Base-by-base conservation (phyloP, 2,888 invertebrate genomes). In the Bugula neritina region DNA sequence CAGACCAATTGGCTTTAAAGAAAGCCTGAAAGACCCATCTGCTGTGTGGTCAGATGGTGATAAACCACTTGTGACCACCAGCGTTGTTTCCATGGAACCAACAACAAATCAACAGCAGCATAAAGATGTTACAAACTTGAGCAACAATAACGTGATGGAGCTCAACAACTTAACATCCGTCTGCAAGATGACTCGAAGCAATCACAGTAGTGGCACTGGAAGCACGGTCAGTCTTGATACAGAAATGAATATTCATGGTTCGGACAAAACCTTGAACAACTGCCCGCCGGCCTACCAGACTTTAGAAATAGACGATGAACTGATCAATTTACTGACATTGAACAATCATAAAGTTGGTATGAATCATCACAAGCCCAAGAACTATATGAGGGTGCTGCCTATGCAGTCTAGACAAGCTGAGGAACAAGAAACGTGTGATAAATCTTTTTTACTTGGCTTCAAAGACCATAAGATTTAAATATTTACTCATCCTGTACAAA, bases 181-280 rank as follows among this genome's bases (percentile, higher is more conserved):
- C 10, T 63, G 29, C 31, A 63, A 63, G 31, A 29, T 31, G 31
- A 25, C 63, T 27, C 34, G 29, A 2, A 63, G 63, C 31, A 63
- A 63, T 63, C 63, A 63, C 63, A 63, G 63, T 31, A 63, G 63
- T 27, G 27, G 21, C n/a, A 63, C 63, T n/a, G 63, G 63, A 27
- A 63, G 63, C 63, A 29, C 63, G 3, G n/a, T 63, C 3, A 63
- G 63, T 31, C 63, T 63, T n/a, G 63, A 63, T 63, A 27, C 21
- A 27, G 63, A 63, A 31, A 63, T 63, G 63, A 63, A 63, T 31
- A 63, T 63, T n/a, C 17, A 27, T 34, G 63, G 63, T 31, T 63
- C 63, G 5, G 27, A 21, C 3, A 63, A 63, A 31, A 63, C 63
- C 1, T 31, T 63, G 13, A 63, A 63, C 63, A 63, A 3, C 31